Evolutionary conservation across 2,113 vertebrate genomes (phyloP).

Genomic region (Elephas maximus): DNA sequence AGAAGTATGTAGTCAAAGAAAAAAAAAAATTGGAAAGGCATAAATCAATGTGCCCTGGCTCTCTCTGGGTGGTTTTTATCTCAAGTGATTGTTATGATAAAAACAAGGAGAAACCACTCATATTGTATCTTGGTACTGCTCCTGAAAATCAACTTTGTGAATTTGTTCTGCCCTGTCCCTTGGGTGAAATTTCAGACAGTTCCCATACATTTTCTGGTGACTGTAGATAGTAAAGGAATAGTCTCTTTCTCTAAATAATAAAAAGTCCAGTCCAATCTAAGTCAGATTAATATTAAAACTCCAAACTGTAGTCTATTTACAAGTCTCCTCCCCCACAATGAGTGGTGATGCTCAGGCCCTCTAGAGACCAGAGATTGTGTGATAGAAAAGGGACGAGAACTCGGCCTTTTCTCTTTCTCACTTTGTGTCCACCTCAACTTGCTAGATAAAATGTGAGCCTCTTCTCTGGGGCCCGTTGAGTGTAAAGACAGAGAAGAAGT

Average conservation of each 20-base stretch:
- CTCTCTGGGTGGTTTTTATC: not conserved
- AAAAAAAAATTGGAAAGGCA: not conserved
- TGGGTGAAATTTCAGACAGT: not conserved
- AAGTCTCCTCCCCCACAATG: not conserved
- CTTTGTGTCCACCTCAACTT: not conserved
- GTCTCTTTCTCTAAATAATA: not conserved
- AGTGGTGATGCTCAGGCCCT: not conserved
- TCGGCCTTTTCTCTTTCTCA: not conserved
- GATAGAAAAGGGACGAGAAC: not conserved
- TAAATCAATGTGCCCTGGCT: not conserved
- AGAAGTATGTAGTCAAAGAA: not conserved
- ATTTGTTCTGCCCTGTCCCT: not conserved
- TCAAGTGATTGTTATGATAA: not conserved
- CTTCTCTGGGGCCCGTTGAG: not conserved
- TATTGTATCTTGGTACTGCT: not conserved
- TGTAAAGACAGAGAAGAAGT: not conserved
- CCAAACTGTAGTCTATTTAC: not conserved
- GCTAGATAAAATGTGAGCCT: not conserved
- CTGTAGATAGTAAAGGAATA: constrained; percentile 22
- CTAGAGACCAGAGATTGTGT: not conserved
- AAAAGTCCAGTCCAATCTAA: not conserved
- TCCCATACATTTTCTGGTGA: not conserved
- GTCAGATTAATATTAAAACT: constrained; percentile 18
- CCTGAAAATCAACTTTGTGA: not conserved
- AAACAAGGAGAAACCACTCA: not conserved